Base-by-base conservation (phyloP, 2,113 vertebrate species). In the Colius striatus region DNA sequence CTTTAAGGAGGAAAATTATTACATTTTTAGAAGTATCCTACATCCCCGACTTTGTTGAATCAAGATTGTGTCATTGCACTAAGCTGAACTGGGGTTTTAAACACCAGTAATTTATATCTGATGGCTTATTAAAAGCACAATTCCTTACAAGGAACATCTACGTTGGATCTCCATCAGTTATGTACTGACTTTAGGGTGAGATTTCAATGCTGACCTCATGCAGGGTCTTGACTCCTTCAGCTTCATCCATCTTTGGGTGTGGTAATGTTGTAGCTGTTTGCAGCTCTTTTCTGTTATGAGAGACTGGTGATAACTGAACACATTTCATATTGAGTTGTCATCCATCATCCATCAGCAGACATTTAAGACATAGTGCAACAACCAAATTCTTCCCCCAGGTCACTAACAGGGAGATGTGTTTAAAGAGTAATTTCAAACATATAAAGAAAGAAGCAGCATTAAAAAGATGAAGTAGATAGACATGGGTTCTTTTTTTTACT, bases 301-400 rank as follows among this genome's bases (percentile, higher is more conserved):
- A 84, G 18, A 21, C 0, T 22, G 18, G 16, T 0, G 1, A 18
- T 34, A 57, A 43, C 8, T 3, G 1, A 10, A 36, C 16, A 14
- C 10, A 19, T 32, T 16, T 57, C 38, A 7, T 50, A 19, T 0
- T 43, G n/a, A 45, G 25, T 36, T 74, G 18, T 87, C 57, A n/a
- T 47, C 13, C 36, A 54, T 6, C 15, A 48, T 38, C 27, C n/a
- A 16, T 32, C 30, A 57, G 27, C 25, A 86, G 10, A 29, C 5
- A 1, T 58, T 61, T 41, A 81, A 74, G 18, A 58, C 20, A 34
- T 0, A 73, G 8, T 26, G 13, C 18, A 66, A 53, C 2, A 84
- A 45, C 7, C 77, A 41, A 74, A 47, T 68, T 63, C 41, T 18
- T 66, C 15, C 71, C 83, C 34, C 50, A 45, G 10, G 5, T 32